A percentile compares a stretch with the other conserved stretches of the same genome.
Evolutionary conservation across 2,888 invertebrate genomes (phyloP).

Genomic region (Agrypnus murinus): DNA sequence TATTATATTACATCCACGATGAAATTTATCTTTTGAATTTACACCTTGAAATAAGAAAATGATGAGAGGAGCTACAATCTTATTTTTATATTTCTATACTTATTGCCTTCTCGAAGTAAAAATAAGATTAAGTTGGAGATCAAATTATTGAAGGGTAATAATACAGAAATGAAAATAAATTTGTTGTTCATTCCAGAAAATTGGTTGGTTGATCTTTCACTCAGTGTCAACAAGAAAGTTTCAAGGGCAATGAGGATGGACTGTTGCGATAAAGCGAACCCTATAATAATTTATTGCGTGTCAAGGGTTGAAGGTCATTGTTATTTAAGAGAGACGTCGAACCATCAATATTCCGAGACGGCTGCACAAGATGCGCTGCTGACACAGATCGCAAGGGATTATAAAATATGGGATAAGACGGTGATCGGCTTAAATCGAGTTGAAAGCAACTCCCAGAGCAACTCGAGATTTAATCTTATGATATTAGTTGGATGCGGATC

Average conservation of each 20-base stretch:
- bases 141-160: too few species aligned
- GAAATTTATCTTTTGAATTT: constrained; percentile 8
- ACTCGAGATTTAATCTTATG: constrained; percentile 27
- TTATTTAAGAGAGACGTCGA: constrained; percentile 19
- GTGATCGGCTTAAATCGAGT: constrained; percentile 31
- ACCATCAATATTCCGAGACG: constrained; percentile 28
- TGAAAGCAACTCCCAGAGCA: constrained; percentile 30
- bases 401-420: constrained; percentile 27
- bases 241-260: constrained; percentile 15
- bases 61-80: not conserved
- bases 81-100: not conserved
- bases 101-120: too few species aligned
- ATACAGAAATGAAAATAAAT: too few species aligned
- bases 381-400: constrained; percentile 25
- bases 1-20: constrained; percentile 18
- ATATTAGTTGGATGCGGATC: constrained; percentile 27
- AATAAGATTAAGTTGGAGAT: too few species aligned
- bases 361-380: constrained; percentile 19
- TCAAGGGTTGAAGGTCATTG: constrained; percentile 22
- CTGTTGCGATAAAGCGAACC: constrained; percentile 3
- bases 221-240: not conserved
- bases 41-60: not conserved
- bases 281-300: constrained; percentile 19
- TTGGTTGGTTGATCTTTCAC: constrained; percentile 12
- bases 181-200: too few species aligned